phyloP scores from a whole-genome alignment of 2,888 invertebrate genomes.

The Nycteola revayana region DNA sequence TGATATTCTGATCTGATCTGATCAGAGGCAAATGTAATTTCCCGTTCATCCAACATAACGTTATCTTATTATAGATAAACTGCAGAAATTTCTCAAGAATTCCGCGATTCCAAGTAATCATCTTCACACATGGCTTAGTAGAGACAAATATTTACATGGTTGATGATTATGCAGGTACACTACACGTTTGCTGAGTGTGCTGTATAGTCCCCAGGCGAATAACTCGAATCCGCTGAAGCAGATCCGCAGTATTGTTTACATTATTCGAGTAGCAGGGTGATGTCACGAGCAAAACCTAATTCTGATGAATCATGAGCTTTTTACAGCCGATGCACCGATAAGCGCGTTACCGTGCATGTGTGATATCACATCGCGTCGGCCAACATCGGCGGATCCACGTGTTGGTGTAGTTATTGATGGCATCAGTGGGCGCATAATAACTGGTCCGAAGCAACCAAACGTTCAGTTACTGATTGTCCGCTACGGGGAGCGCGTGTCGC shows the following conservation, averaged over 20 bases:
- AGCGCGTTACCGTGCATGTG: slow-evolving; percentile 57
- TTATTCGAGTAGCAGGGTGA: slow-evolving; percentile 60
- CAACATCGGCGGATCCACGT: slow-evolving; percentile 67
- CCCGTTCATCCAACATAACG: too few species aligned
- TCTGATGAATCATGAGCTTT: slow-evolving; percentile 76
- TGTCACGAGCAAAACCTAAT: slow-evolving; percentile 71
- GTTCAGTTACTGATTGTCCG: slow-evolving; percentile 75
- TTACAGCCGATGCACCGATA: slow-evolving; percentile 76
- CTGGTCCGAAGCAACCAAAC: slow-evolving; percentile 63
- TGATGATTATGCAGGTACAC: slow-evolving; percentile 22
- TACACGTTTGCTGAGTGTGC: slow-evolving; percentile 13
- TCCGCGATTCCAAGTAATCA: slow-evolving; percentile 42
- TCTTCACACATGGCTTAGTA: slow-evolving; percentile 32
- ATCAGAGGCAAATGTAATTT: too few species aligned
- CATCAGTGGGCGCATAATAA: slow-evolving; percentile 78
- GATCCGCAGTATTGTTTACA: slow-evolving; percentile 49
- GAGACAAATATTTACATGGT: slow-evolving; percentile 41
- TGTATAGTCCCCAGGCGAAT: slow-evolving; percentile 15
- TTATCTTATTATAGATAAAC: too few species aligned
- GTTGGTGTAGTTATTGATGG: slow-evolving; percentile 71
- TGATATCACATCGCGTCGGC: slow-evolving; percentile 49
- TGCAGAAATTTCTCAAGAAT: slow-evolving; percentile 36
- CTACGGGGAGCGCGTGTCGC: slow-evolving; percentile 67
- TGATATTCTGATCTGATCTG: too few species aligned
- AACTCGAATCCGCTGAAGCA: slow-evolving; percentile 26